A percentile compares a stretch with the other conserved stretches of the same genome.
Evolutionary conservation across 2,797 vertebrate species (phyloP).

Genomic region (Gymnothorax javanicus): DNA sequence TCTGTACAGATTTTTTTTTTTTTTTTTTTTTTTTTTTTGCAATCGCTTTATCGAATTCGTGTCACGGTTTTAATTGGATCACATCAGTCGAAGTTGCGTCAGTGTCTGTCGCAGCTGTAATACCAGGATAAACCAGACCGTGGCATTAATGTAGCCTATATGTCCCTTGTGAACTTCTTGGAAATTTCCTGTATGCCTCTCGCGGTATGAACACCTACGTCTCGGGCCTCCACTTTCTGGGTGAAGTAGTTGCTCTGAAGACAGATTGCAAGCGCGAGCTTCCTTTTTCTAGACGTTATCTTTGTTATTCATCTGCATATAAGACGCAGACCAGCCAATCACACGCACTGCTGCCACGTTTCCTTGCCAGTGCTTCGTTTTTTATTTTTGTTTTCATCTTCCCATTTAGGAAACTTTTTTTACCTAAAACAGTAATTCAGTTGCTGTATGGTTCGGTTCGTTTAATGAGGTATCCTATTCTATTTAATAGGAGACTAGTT

Average conservation of each 20-base stretch:
- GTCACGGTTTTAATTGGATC: neutral
- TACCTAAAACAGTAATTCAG: neutral
- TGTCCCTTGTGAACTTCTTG: neutral
- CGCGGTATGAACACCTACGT: neutral
- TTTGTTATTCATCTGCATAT: neutral
- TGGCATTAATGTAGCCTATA: neutral
- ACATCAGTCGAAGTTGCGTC: neutral
- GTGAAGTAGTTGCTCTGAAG: neutral
- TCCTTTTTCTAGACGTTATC: neutral
- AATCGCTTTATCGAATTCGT: neutral
- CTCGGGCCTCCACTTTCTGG: neutral
- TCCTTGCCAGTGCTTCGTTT: slow-evolving; percentile 43
- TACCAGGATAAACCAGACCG: slow-evolving; percentile 10
- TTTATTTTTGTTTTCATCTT: neutral
- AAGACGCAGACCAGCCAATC: neutral
- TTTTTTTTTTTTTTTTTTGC: neutral
- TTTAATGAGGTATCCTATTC: neutral
- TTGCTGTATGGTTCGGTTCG: neutral
- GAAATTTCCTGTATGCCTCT: neutral
- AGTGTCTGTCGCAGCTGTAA: neutral
- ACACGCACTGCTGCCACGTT: neutral
- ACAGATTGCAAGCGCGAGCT: neutral
- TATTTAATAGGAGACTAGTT: neutral
- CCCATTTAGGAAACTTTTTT: neutral
- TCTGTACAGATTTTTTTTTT: neutral